A percentile compares a stretch with the other conserved stretches of the same genome.
These are phyloP conservation scores for Agrochola lota DNA, from an alignment of 2,888 invertebrate genomes.

Conservation along the genomic window DNA sequence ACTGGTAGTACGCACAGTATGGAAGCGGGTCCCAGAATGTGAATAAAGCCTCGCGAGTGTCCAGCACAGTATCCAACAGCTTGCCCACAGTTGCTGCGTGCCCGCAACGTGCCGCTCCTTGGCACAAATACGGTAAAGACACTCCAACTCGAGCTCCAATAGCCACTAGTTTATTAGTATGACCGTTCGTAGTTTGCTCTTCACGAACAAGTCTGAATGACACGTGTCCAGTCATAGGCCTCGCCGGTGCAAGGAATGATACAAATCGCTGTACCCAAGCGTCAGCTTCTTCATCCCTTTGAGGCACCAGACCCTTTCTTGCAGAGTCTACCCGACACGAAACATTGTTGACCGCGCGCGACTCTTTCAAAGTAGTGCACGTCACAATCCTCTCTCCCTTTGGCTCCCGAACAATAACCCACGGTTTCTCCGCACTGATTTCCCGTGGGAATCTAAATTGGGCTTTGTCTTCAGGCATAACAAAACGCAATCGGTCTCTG, in stretches of 20 bases:
- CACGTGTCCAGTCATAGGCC: conserved; percentile 94
- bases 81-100: conserved; percentile 91
- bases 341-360: conserved; percentile 94
- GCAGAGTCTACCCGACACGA: conserved; percentile 93
- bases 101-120: conserved; percentile 92
- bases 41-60: conserved; percentile 95
- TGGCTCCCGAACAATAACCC: conserved; percentile 94
- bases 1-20: conserved; percentile 96
- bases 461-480: conserved; percentile 91
- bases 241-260: conserved; percentile 91
- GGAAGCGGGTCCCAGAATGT: conserved; percentile 96
- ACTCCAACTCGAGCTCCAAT: conserved; percentile 94
- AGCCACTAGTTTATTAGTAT: conserved; percentile 81
- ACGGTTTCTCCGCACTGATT: conserved; percentile 93
- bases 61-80: conserved; percentile 92
- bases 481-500: conserved; percentile 92
- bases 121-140: conserved; percentile 95
- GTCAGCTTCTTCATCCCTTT: conserved; percentile 92
- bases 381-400: conserved; percentile 94
- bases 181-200: conserved; percentile 87
- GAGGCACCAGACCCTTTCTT: conserved; percentile 92
- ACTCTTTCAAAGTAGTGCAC: conserved; percentile 95
- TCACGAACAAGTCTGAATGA: conserved; percentile 94
- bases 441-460: conserved; percentile 93
- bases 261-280: conserved; percentile 94